Evolutionary conservation across 2,113 vertebrate species (phyloP).

Genomic region (Ceratotherium simum): DNA sequence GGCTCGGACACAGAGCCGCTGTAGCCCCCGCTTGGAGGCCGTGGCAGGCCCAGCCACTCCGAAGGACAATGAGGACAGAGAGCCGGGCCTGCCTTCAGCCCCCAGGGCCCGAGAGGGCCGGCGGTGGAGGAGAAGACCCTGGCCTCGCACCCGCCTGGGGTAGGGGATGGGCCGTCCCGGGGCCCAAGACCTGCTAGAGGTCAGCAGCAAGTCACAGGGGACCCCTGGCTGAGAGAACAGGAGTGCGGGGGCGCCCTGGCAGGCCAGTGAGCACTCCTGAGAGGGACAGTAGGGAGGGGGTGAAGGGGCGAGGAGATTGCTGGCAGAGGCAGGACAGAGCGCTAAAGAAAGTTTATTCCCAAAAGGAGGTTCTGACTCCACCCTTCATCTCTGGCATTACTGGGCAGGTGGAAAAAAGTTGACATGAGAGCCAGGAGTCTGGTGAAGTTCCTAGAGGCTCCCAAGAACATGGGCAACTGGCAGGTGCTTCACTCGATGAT

Average conservation of each 20-base stretch:
- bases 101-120: not conserved
- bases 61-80: not conserved
- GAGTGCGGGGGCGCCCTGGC: accelerated
- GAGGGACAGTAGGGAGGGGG: not conserved
- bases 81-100: not conserved
- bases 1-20: not conserved
- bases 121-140: not conserved
- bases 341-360: not conserved
- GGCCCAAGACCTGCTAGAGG: not conserved
- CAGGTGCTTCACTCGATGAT: not conserved
- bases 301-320: not conserved
- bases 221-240: not conserved
- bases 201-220: not conserved
- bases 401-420: not conserved
- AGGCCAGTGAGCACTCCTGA: not conserved
- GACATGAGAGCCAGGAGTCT: not conserved
- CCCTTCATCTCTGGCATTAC: accelerated
- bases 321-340: not conserved
- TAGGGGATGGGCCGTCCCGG: not conserved
- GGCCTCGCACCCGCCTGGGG: not conserved
- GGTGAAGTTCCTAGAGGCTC: not conserved
- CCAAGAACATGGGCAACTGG: not conserved
- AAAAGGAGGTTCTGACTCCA: not conserved
- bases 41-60: not conserved
- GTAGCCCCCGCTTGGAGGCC: not conserved